These are phyloP conservation scores for Drosophila elegans DNA, from an alignment of 1,140 invertebrate species.

Conservation along the genomic window DNA sequence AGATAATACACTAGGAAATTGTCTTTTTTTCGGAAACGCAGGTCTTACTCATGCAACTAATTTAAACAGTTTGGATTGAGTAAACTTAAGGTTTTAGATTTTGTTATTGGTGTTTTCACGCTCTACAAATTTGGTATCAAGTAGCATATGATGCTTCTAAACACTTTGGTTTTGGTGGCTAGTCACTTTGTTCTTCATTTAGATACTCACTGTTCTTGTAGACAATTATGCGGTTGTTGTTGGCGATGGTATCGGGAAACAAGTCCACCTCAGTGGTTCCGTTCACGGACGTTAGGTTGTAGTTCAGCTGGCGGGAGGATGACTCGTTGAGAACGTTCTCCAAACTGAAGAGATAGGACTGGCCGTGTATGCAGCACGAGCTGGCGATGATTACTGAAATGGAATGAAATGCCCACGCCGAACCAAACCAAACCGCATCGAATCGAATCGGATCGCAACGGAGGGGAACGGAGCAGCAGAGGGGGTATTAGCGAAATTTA, in stretches of 20 bases:
- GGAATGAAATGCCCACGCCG: slow-evolving; percentile 26
- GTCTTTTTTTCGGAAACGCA: neutral
- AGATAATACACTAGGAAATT: neutral
- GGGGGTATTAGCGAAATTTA: slow-evolving; percentile 22
- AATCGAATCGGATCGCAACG: slow-evolving; percentile 24
- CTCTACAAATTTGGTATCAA: neutral
- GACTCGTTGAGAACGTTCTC: slow-evolving; percentile 69
- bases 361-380: slow-evolving; percentile 52
- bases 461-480: slow-evolving; percentile 13
- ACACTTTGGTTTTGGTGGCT: neutral
- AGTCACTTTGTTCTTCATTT: neutral
- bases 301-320: slow-evolving; percentile 43
- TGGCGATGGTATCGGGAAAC: slow-evolving; percentile 44
- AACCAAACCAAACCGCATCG: slow-evolving; percentile 46
- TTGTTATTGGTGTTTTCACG: neutral
- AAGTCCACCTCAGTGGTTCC: slow-evolving; percentile 44
- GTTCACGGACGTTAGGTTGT: slow-evolving; percentile 54
- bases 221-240: slow-evolving; percentile 63
- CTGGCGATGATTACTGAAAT: slow-evolving; percentile 75
- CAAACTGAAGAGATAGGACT: slow-evolving; percentile 72
- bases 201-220: slow-evolving; percentile 72
- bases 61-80: neutral
- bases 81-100: neutral
- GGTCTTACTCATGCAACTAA: neutral
- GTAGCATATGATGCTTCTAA: too few relatives aligned